These are phyloP conservation scores for Crepidodera aurea DNA, from an alignment of 2,888 invertebrate genomes.

Conservation along the genomic window DNA sequence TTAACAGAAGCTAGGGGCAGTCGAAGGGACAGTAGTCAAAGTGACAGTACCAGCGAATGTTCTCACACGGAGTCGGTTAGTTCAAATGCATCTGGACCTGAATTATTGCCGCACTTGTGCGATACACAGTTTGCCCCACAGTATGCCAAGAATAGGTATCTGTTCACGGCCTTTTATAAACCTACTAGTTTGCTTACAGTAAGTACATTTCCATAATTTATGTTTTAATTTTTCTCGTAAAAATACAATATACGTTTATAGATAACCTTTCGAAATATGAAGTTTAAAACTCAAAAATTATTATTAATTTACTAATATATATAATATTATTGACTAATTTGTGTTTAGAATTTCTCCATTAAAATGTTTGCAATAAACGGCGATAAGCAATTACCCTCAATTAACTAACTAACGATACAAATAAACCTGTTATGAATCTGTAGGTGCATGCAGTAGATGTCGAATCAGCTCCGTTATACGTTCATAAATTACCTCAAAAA, in stretches of 20 bases:
- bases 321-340: too few relatives aligned
- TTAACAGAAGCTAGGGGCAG: constrained; percentile 64
- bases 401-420: too few relatives aligned
- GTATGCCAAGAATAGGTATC: constrained; percentile 65
- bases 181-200: constrained; percentile 66
- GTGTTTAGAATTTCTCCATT: too few relatives aligned
- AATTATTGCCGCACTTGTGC: constrained; percentile 60
- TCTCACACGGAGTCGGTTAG: constrained; percentile 49
- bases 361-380: too few relatives aligned
- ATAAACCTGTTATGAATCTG: too few relatives aligned
- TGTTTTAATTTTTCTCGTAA: too few relatives aligned
- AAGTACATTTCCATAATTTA: constrained; percentile 28
- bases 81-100: constrained; percentile 53
- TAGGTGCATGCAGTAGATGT: constrained; percentile 74
- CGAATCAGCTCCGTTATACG: constrained; percentile 71
- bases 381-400: too few relatives aligned
- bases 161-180: constrained; percentile 68
- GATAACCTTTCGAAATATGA: too few relatives aligned
- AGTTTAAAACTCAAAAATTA: too few relatives aligned
- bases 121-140: constrained; percentile 68
- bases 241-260: too few relatives aligned
- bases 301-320: too few relatives aligned
- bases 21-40: constrained; percentile 56
- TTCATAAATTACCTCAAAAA: constrained; percentile 73
- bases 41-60: constrained; percentile 57